Base-by-base conservation (phyloP, 2,888 invertebrate species). In the Drosophila kokeensis region DNA sequence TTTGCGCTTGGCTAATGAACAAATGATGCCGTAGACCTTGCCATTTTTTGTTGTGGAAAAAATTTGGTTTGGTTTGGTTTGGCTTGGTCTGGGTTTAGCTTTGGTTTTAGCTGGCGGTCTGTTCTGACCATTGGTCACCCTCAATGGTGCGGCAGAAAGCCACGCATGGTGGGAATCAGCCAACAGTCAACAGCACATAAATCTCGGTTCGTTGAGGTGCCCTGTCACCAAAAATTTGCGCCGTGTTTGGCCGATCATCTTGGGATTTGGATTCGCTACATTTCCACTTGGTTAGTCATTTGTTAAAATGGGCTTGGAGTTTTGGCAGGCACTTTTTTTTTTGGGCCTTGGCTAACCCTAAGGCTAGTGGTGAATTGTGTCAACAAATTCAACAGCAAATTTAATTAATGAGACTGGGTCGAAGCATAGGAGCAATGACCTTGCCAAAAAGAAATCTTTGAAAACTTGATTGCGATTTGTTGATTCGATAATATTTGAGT, bases 261-360 rank as follows among this genome's bases (percentile, higher is more conserved):
- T 50, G 49, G 48, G 54, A 69, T 69, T 80, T 63, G 66, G 40
- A 65, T 62, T 67, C 61, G 65, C 21, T 32, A 57, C 74, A 82
- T 91, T 91, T 91, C 83, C 90, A 89, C 90, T 76, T 90, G 91
- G 90, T 76, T 81, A 82, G 78, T 82, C 90, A 89, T 73, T 75
- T 86, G 89, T 73, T 64, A 80, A 91, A 71, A 76, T 79, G 53
- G 69, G 66, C 53, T 83, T 61, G 49, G 48, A 24, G n/a, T 49
- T 40, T 40, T 36, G 40, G 7, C 15, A 24, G 45, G 1, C 27
- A 45, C 15, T 21, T 40, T 42, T 40, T 40, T n/a, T 15, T 32
- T 64, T 29, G 42, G 59, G 58, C 75, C 71, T 71, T 81, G 81
- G 58, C 62, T 42, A 55, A 11, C 66, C 60, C 69, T 59, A 48